Base-by-base conservation (phyloP, 2,113 vertebrate species). In the Limanda limanda region DNA sequence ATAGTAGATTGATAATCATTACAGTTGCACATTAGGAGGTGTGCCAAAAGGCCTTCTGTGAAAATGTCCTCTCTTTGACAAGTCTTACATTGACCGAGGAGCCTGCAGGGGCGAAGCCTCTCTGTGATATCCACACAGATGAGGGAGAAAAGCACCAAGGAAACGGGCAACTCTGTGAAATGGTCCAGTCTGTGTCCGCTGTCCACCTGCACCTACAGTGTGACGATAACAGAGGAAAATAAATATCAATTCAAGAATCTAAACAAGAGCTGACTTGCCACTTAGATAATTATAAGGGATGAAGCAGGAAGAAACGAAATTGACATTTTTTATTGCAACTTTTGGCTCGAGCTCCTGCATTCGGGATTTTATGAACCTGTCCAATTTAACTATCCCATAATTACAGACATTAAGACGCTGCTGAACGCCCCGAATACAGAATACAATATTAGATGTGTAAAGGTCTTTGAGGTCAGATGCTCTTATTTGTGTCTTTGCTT, bases 61-160 rank as follows among this genome's bases (percentile, higher is more conserved):
- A 37, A 37, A 37, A 37, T 10, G 9, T 9, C 35, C 35, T 37
- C 35, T 37, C 35, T 35, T 35, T 9, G 35, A 25, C 2, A 18
- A 35, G 24, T 31, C 79, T 86, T 85, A 95, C 93, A 82, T 74
- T 76, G 76, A 25, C 95, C 95, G 23, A 74, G 87, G 51, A 96
- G 94, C 64, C 60, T 88, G 78, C 86, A 92, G 45, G 88, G 90
- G 4, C 94, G 93, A 25, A 96, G 89, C 88, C 94, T 94, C 82
- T 96, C 95, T 35, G 92, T 85, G 71, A 96, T 83, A 27, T 96
- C 95, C 68, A 95, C 92, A 48, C 91, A 27, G 59, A 96, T 91
- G 83, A 96, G 91, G 21, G 78, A 94, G 35, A 93, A 77, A 20
- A 96, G 78, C 67, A 96, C 94, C 87, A 96, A 69, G 40, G 96